Conservation (phyloP, 2,113 vertebrate genomes). For the Ardeotis arabs region DNA sequence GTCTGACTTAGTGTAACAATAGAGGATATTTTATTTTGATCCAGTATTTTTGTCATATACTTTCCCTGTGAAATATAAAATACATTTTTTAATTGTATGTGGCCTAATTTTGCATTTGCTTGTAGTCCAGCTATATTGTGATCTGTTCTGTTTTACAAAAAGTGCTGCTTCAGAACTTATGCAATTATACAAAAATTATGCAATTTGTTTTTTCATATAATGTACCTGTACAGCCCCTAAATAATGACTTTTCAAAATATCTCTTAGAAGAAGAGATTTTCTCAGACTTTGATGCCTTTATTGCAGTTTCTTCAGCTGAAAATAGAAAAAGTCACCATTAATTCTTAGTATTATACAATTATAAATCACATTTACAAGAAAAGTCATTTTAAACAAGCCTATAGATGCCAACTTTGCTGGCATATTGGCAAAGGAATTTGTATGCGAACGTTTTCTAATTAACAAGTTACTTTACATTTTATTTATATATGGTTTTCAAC, state of each 20-base stretch:
- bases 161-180: neutral
- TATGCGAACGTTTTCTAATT: neutral
- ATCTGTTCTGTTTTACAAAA: neutral
- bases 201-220: neutral
- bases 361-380: neutral
- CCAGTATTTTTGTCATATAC: neutral
- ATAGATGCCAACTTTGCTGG: neutral
- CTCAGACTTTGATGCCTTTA: neutral
- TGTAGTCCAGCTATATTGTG: neutral
- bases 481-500: constrained; percentile 24
- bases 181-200: neutral
- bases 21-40: neutral
- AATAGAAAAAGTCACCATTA: neutral
- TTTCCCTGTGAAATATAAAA: neutral
- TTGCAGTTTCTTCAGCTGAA: neutral
- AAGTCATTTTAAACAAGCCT: neutral
- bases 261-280: neutral
- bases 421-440: neutral
- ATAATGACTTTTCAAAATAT: neutral
- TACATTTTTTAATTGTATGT: neutral
- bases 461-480: neutral
- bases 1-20: neutral
- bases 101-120: neutral
- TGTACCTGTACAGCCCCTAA: neutral
- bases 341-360: neutral